Base-by-base conservation (phyloP, 2,113 vertebrate species). In the Chloebia gouldiae region DNA sequence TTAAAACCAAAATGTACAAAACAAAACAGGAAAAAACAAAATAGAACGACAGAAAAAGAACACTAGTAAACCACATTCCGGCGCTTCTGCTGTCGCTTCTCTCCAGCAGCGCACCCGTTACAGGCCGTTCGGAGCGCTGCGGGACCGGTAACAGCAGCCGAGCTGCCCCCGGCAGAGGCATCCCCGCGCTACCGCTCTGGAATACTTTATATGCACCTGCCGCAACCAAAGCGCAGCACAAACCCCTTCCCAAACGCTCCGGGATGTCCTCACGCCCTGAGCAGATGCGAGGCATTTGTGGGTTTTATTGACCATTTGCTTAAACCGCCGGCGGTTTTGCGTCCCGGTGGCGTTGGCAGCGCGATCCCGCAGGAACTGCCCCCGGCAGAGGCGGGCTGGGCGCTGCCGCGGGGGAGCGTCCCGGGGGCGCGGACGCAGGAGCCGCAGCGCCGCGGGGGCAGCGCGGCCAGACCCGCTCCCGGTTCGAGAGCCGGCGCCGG, bases 321-420 rank as follows among this genome's bases (percentile, higher is more conserved):
- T 9, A 15, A 42, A 14, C 1, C 10, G 24, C 24, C 31, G 33
- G 54, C 3, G 25, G 69, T 13, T 31, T 4, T 0, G 70, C 86
- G 24, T 64, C 57, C 81, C 56, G 11, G 49, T 3, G 1, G 13
- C 72, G 42, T 6, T 6, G 70, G 24, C 79, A 8, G 9, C 72
- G 15, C 64, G 11, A 0, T 10, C 63, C 59, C 64, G 60, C 65
- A 17, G 61, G 87, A 51, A 17, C 92, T 14, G 50, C 83, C 65
- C 87, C 75, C 51, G 33, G 45, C 20, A 59, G 80, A 30, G 91
- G 83, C 73, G 23, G 80, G 81, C 23, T n/a, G 81, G 69, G 86
- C 78, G 72, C 89, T 30, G 92, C 78, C 45, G 89, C 53, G 73
- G 79, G 86, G 86, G 92, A 90, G 86, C 82, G 86, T 2, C 64